Conservation (phyloP, 1,140 invertebrate species). For the Orchestia grillus region DNA sequence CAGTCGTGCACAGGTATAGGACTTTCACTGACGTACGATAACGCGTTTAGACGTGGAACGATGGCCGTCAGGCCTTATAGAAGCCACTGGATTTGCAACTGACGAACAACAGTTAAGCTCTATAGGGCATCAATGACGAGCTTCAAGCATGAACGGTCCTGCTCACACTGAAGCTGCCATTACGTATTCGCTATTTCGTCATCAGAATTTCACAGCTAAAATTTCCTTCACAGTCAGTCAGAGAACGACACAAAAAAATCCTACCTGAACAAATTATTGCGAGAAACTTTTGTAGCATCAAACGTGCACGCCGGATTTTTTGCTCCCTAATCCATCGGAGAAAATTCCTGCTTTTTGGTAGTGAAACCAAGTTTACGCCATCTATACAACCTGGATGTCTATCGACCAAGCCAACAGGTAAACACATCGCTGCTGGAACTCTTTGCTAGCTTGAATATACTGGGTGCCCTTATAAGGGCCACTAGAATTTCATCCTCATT, state of each 20-base stretch:
- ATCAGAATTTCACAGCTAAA: neutral
- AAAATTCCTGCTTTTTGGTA: no score
- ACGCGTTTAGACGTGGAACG: neutral
- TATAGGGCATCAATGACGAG: neutral
- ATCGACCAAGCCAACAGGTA: no score
- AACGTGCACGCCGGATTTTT: no score
- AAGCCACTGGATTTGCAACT: neutral
- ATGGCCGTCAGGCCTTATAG: neutral
- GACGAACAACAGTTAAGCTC: neutral
- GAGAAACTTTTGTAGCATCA: no score
- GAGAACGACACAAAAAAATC: neutral
- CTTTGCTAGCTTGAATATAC: no score
- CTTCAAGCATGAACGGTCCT: neutral
- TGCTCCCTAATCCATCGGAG: no score
- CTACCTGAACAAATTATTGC: no score
- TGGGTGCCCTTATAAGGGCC: no score
- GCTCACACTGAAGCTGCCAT: neutral
- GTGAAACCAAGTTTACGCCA: no score
- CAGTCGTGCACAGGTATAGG: neutral
- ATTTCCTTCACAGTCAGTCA: neutral
- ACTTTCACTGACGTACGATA: neutral
- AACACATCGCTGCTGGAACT: no score
- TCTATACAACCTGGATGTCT: no score
- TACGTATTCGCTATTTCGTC: neutral
- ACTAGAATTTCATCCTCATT: no score